These are phyloP conservation scores for Leptinotarsa peninsularis DNA, from an alignment of 2,888 invertebrate species.

Conservation along the genomic window DNA sequence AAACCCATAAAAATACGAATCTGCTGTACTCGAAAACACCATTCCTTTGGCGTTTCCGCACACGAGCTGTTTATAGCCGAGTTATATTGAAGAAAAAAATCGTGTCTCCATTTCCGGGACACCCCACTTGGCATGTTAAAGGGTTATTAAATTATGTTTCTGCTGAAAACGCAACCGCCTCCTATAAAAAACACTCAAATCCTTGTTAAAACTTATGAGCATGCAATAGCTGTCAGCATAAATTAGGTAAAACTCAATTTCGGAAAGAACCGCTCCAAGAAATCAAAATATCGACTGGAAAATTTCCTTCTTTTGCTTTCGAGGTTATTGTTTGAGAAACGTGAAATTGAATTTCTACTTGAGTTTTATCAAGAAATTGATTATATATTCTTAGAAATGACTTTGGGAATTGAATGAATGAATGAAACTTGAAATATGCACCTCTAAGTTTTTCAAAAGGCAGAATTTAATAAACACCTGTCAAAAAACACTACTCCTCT, in stretches of 20 bases:
- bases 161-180: conserved; percentile 38
- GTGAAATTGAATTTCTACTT: neutral
- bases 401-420: too few species aligned
- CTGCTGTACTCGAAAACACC: neutral
- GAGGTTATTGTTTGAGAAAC: neutral
- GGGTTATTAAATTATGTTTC: conserved; percentile 40
- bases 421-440: too few species aligned
- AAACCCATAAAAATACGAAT: neutral
- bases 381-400: too few species aligned
- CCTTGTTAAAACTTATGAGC: conserved; percentile 37
- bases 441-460: too few species aligned
- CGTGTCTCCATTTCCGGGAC: conserved; percentile 21
- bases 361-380: too few species aligned
- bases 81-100: conserved; percentile 18
- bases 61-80: conserved; percentile 8
- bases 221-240: conserved; percentile 41
- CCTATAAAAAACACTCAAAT: conserved; percentile 41
- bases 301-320: conserved; percentile 1
- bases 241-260: conserved; percentile 28
- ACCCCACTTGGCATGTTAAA: conserved; percentile 33
- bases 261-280: neutral
- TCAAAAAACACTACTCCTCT: too few species aligned
- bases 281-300: conserved; percentile 1
- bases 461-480: too few species aligned
- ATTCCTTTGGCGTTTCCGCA: conserved; percentile 5